Base-by-base conservation (phyloP, 2,797 vertebrate genomes). In the Zalophus californianus region DNA sequence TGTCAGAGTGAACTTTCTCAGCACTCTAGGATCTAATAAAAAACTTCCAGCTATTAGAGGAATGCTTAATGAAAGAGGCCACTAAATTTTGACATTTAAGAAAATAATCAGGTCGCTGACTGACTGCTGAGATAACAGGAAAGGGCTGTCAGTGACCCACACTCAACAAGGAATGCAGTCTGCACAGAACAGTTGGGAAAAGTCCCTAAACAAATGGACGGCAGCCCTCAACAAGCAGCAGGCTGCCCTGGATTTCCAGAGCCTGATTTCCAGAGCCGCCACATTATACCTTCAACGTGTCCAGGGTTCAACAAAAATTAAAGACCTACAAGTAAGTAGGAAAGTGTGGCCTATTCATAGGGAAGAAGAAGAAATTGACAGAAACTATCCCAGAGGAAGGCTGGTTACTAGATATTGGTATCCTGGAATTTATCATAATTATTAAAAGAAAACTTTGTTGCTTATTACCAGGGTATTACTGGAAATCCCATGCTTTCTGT, bases 21-120 rank as follows among this genome's bases (percentile, higher is more conserved):
- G 35, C 77, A 50, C 21, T 92, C 68, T 64, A 54, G 50, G 78
- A 62, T 90, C 62, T 87, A 94, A 78, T 52, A 41, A 38, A 52
- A 44, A 41, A 15, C 7, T 62, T 35, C 52, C 11, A 44, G 41
- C 48, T 91, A 52, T 12, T 35, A 54, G 64, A 48, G 32, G 62
- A 84, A 68, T 84, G 52, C 75, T 82, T 77, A 91, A 92, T 68
- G 78, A 64, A 92, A 95, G 66, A 58, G 75, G 10, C n/a, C 89
- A 15, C 60, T 32, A 88, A 64, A n/a, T 52, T 68, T 84, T 56
- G 52, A 32, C 38, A 77, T 64, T 68, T 60, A 66, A 78, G 62
- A 73, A 89, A 70, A 64, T 82, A 2, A 2, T 85, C 20, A 35
- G 35, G 52, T 64, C 29, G 72, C 38, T 85, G 80, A 14, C 25